Conservation (phyloP, 2,888 invertebrate species). For the Allophyes oxyacanthae region DNA sequence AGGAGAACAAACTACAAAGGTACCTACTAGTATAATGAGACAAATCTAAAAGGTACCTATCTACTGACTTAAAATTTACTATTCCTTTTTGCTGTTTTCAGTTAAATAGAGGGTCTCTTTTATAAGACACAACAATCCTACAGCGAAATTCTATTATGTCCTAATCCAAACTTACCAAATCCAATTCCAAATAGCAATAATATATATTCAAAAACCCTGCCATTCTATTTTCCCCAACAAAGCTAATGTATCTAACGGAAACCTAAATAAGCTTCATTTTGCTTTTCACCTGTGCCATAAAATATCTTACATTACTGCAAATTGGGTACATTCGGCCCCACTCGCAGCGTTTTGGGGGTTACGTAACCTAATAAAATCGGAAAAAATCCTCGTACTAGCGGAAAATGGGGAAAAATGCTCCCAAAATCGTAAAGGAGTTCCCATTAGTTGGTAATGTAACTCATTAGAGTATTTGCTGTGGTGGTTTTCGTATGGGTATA, state of each 20-base stretch:
- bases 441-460: conserved; percentile 48
- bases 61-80: too few species aligned
- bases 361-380: conserved; percentile 71
- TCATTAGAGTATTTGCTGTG: conserved; percentile 49
- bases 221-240: conserved; percentile 40
- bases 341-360: conserved; percentile 54
- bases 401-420: conserved; percentile 60
- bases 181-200: conserved; percentile 17
- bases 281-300: conserved; percentile 62
- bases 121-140: too few species aligned
- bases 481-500: conserved; percentile 26
- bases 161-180: too few species aligned
- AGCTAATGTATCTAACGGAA: conserved; percentile 54
- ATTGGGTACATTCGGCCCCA: conserved; percentile 67
- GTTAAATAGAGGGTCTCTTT: too few species aligned
- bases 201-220: conserved; percentile 28
- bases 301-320: conserved; percentile 75
- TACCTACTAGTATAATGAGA: too few species aligned
- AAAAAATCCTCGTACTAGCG: conserved; percentile 66
- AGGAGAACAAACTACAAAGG: too few species aligned
- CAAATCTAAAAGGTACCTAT: too few species aligned
- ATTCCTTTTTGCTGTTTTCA: too few species aligned
- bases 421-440: conserved; percentile 42
- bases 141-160: too few species aligned
- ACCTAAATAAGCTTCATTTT: conserved; percentile 61